Evolutionary conservation across 2,888 invertebrate species (phyloP), one percentile per base, ranked within the genome.

Genomic region (Girardia tigrina): DNA sequence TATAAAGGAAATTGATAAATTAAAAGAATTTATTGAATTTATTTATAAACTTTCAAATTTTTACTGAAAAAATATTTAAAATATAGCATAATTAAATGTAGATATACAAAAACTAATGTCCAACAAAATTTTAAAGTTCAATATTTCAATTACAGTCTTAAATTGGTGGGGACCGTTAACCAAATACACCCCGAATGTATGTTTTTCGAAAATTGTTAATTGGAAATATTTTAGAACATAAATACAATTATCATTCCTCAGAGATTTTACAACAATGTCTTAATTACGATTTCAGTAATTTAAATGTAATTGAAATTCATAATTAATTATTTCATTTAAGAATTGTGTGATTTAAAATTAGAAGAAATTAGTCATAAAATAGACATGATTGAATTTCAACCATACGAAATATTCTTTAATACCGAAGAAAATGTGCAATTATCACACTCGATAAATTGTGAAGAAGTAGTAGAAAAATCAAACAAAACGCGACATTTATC

Each of bases 341-440:
- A 56, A 56, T 56, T 56, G 23, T 56, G 56, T 56, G 56, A 56
- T 56, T 56, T 56, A 56, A 56, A 56, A 56, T 20, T 56, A 12
- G 56, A 56, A 23, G 56, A 56, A 16, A 56, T 56, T 12, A 56
- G 23, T 56, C 8, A 56, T 20, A 56, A 56, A 56, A 56, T 56
- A 20, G 56, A 56, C n/a, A 12, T 56, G 56, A 56, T 56, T 56
- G 56, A 56, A 8, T 56, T 56, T 56, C 4, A 56, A 8, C 56
- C 56, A 8, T 56, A 56, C n/a, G 56, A 56, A 56, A 56, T 20
- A n/a, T 56, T 8, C 23, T 56, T 56, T n/a, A 8, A 36, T 12
- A 36, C 8, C 36, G 8, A 36, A 12, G 36, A 36, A 36, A 36
- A 36, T 36, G n/a, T n/a, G 4, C 6, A 56, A 56, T 4, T n/a